Conservation (phyloP, 2,888 invertebrate species). For the Dryococelus australis region DNA sequence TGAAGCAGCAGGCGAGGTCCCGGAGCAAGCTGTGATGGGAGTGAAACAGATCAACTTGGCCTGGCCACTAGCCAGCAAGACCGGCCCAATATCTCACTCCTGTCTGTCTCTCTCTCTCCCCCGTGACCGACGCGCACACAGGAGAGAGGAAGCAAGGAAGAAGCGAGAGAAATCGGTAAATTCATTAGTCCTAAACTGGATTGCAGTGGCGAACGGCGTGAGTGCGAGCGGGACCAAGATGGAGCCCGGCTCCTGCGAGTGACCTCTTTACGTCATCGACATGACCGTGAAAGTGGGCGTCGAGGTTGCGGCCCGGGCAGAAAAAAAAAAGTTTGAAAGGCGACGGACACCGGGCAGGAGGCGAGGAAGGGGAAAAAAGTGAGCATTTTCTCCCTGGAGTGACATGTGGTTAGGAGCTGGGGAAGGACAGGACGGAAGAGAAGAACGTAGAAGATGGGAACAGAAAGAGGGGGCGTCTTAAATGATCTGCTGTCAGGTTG, state of each 20-base stretch:
- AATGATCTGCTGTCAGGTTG: slow-evolving; percentile 26
- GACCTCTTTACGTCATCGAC: slow-evolving; percentile 21
- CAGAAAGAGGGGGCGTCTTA: not conserved
- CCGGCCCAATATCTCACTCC: not conserved
- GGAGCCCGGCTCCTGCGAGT: not conserved
- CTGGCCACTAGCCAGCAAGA: too few relatives aligned
- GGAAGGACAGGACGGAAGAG: not conserved
- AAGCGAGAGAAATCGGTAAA: not conserved
- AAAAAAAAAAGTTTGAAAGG: slow-evolving; percentile 23
- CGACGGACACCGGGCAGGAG: not conserved
- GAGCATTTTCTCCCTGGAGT: not conserved
- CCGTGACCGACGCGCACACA: too few relatives aligned
- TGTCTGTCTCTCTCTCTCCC: not conserved
- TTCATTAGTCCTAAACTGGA: slow-evolving; percentile 25
- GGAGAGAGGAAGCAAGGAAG: not conserved
- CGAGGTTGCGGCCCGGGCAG: not conserved
- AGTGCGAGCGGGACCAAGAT: not conserved
- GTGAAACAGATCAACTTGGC: not conserved
- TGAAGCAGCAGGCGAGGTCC: not conserved
- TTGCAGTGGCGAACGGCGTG: not conserved
- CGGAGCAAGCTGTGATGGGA: not conserved
- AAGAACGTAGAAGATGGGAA: not conserved
- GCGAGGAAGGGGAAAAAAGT: not conserved
- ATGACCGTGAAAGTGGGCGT: not conserved
- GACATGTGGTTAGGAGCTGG: not conserved